Conservation (phyloP, 1,140 invertebrate genomes). For the Monomorium pharaonis region DNA sequence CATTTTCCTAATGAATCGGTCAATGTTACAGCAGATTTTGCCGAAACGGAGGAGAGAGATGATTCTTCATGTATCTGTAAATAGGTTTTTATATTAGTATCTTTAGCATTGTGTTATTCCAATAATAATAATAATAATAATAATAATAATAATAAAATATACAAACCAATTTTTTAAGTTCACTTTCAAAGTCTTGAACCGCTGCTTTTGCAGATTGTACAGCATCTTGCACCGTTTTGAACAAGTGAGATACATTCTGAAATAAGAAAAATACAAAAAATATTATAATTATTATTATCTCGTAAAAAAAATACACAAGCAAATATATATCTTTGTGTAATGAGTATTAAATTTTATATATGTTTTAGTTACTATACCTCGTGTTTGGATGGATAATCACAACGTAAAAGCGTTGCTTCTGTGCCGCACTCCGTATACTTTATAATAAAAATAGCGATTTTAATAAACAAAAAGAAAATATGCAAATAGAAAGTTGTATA, state of each 20-base stretch:
- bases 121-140: not conserved
- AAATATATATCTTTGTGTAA: not conserved
- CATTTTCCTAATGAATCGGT: conserved; percentile 75
- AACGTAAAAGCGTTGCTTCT: conserved; percentile 51
- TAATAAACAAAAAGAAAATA: not conserved
- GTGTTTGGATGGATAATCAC: conserved; percentile 61
- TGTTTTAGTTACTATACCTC: conserved; percentile 65
- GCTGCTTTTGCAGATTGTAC: conserved; percentile 73
- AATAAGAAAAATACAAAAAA: conserved; percentile 45
- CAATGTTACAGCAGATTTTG: conserved; percentile 63
- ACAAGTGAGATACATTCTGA: conserved; percentile 70
- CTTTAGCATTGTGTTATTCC: not conserved
- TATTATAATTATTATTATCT: not conserved
- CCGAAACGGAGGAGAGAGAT: conserved; percentile 57
- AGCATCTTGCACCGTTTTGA: conserved; percentile 74
- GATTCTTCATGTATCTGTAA: conserved; percentile 73
- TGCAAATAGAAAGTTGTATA: conserved; percentile 15
- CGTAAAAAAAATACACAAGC: conserved; percentile 5
- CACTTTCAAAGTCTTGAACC: conserved; percentile 73
- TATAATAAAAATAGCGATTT: conserved; percentile 39
- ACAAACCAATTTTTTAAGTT: conserved; percentile 77
- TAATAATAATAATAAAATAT: conserved; percentile 6
- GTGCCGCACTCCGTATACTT: conserved; percentile 65
- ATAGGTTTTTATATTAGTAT: conserved; percentile 27
- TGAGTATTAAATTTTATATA: not conserved